Evolutionary conservation across 1,140 invertebrate species (phyloP), one percentile per base, ranked within the genome.

Genomic region (Halotydeus destructor): DNA sequence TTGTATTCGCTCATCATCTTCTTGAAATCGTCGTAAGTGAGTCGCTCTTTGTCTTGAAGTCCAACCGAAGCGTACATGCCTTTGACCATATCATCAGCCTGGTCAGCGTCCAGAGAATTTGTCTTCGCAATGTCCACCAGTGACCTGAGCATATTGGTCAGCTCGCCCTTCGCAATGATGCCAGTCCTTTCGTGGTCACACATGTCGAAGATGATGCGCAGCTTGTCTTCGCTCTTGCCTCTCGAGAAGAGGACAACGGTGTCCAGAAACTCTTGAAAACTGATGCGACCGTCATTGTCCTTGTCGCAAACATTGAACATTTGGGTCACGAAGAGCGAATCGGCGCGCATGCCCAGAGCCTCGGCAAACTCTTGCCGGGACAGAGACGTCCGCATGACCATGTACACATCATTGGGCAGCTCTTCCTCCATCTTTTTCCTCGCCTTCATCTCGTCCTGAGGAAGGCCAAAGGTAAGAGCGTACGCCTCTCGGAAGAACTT

Each of bases 301-400:
- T 91, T 91, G 58, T 97, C 88, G 0, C 96, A 86, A 50, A 96
- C 86, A 51, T 89, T 89, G 57, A 98, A 99, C 89, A 99, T 97
- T 62, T 94, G 85, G 49, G 88, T 79, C 0, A 99, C 89, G 61
- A 99, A 99, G 11, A 97, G 76, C 21, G 86, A 89, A 55, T 91
- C 81, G 0, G 78, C 64, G 60, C 84, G 84, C 84, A 98, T 94
- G 16, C 89, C 91, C 3, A 99, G 63, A 0, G 93, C 91, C 43
- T 79, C 83, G 0, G 93, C 93, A 62, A 99, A 97, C 62, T 98
- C 93, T 27, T 77, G 73, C 62, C 89, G 85, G 0, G 84, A 88
- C 33, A 94, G 60, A 2, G 82, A 85, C 0, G 85, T 91, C 34
- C 83, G 64, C 84, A 91, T 91, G 0, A 88, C 84, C 44, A 84